Evolutionary conservation across 2,797 vertebrate genomes (phyloP).

Genomic region (Danionella dracula): DNA sequence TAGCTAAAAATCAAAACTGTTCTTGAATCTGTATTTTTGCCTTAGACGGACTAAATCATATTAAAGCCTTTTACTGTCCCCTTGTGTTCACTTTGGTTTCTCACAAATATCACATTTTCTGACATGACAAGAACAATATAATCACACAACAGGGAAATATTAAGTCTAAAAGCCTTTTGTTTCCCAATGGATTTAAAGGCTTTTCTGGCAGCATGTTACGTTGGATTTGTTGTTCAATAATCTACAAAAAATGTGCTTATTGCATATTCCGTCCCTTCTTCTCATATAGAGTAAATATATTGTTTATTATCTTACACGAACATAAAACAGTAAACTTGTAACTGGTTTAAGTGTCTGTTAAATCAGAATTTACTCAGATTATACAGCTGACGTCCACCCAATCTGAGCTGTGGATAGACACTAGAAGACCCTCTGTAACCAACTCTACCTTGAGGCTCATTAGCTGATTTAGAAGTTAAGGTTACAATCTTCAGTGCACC

Average conservation of each 20-base stretch:
- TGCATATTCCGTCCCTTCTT: too few species aligned
- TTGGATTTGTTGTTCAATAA: background rate
- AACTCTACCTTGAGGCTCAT: too few species aligned
- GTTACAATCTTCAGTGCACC: too few species aligned
- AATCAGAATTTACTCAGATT: too few species aligned
- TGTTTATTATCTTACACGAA: too few species aligned
- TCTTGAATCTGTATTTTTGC: background rate
- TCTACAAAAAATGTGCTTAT: background rate
- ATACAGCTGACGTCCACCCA: too few species aligned
- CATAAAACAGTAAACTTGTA: too few species aligned
- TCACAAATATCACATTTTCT: slow-evolving; percentile 17
- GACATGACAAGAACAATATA: background rate
- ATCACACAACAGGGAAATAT: background rate
- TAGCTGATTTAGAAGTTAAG: too few species aligned
- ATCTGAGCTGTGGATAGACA: too few species aligned
- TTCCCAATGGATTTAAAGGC: background rate
- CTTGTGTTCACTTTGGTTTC: slow-evolving; percentile 36
- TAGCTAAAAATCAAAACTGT: background rate
- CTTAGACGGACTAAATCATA: background rate
- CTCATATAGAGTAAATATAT: too few species aligned
- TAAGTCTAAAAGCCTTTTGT: slow-evolving; percentile 11
- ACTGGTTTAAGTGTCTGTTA: too few species aligned
- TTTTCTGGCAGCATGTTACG: background rate
- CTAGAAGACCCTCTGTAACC: too few species aligned
- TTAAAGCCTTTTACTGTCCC: slow-evolving; percentile 44